Evolutionary conservation across 2,888 invertebrate genomes (phyloP).

Genomic region (Lamellibrachia satsuma): DNA sequence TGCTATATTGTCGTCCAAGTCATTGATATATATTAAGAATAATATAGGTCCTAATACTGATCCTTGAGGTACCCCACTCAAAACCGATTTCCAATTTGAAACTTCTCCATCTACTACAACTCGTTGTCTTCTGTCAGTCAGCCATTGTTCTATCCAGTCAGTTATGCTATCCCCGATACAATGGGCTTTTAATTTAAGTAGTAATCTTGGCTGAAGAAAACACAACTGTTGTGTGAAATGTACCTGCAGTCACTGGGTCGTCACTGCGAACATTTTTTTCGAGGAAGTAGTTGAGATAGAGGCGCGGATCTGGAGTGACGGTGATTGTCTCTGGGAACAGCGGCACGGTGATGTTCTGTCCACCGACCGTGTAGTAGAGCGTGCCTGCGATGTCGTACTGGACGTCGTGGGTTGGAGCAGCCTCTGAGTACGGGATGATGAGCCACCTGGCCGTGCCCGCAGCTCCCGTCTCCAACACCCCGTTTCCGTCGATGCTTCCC

Average conservation of each 20-base stretch:
- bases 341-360: constrained; percentile 43
- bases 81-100: too few species aligned
- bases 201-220: too few species aligned
- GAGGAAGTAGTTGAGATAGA: constrained; percentile 48
- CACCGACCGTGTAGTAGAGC: constrained; percentile 45
- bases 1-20: too few species aligned
- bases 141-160: too few species aligned
- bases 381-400: constrained; percentile 47
- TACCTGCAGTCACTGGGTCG: constrained; percentile 46
- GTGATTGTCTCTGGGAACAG: constrained; percentile 50
- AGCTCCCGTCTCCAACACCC: not conserved
- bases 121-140: too few species aligned
- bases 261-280: constrained; percentile 49
- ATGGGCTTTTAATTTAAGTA: too few species aligned
- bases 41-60: too few species aligned
- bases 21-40: too few species aligned
- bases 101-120: too few species aligned
- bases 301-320: constrained; percentile 49
- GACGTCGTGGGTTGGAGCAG: constrained; percentile 44
- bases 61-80: too few species aligned
- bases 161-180: too few species aligned
- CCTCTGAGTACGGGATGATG: constrained; percentile 47
- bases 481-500: not conserved
- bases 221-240: not conserved
- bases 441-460: constrained; percentile 42